phyloP scores from a whole-genome alignment of 1,140 invertebrate species.

The Solen grandis region DNA sequence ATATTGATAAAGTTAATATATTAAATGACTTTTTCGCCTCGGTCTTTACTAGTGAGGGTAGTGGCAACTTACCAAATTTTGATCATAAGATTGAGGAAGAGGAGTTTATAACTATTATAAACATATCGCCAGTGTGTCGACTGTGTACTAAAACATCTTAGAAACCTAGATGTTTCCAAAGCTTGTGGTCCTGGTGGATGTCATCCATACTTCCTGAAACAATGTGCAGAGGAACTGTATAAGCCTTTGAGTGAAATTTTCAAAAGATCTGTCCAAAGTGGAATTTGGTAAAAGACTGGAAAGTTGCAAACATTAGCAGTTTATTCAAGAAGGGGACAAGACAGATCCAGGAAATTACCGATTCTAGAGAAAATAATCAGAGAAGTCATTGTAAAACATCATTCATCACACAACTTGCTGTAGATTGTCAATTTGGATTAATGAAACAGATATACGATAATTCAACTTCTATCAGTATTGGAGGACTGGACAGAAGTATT shows the following conservation, averaged over 20 bases:
- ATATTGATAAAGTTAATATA: too few relatives aligned
- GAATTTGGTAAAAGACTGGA: constrained; percentile 40
- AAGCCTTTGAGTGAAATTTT: constrained; percentile 10
- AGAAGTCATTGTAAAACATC: too few relatives aligned
- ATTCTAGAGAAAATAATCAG: too few relatives aligned
- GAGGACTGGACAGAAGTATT: constrained; percentile 18
- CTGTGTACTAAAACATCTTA: constrained; percentile 10
- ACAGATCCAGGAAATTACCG: constrained; percentile 13
- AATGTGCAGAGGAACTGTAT: too few relatives aligned
- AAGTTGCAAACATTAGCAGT: constrained; percentile 18
- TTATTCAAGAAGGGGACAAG: constrained; percentile 40
- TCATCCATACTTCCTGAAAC: constrained; percentile 7
- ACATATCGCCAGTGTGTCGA: neutral
- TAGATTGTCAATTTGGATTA: too few relatives aligned
- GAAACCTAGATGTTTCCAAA: constrained; percentile 25
- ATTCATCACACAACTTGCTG: too few relatives aligned
- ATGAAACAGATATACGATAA: neutral
- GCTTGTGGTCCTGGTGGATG: constrained; percentile 18
- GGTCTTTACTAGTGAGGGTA: too few relatives aligned
- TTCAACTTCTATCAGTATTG: constrained; percentile 20
- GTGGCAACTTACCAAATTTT: too few relatives aligned
- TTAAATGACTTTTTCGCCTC: too few relatives aligned
- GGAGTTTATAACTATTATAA: too few relatives aligned
- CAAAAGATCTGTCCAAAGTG: constrained; percentile 21
- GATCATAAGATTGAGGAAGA: too few relatives aligned